Percentiles rank a stretch among this genome's conserved stretches.
These are phyloP conservation scores for Pagetopsis macropterus DNA, from an alignment of 2,797 vertebrate species.

Conservation along the genomic window DNA sequence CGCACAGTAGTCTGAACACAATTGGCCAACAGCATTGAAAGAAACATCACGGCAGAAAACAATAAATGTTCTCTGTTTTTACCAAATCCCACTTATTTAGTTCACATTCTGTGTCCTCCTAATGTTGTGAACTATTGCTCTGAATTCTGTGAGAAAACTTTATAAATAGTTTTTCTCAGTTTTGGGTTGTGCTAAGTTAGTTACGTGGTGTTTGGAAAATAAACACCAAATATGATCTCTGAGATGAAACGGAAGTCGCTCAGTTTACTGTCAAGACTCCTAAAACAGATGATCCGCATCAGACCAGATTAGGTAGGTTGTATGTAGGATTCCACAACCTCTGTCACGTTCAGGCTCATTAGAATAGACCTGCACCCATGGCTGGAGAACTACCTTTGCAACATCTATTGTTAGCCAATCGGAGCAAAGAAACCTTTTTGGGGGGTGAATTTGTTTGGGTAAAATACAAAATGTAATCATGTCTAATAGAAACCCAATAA, in stretches of 20 bases:
- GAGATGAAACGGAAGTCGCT: background rate
- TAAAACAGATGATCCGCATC: background rate
- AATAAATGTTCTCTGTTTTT: background rate
- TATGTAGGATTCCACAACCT: too few relatives aligned
- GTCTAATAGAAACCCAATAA: too few relatives aligned
- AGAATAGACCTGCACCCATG: too few relatives aligned
- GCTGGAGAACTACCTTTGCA: too few relatives aligned
- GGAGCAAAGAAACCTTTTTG: too few relatives aligned
- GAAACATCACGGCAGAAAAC: constrained; percentile 14
- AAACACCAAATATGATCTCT: background rate
- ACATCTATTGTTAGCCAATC: too few relatives aligned
- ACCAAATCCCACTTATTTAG: background rate
- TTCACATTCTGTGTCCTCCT: background rate
- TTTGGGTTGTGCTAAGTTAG: background rate
- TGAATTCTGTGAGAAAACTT: background rate
- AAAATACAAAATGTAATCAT: too few relatives aligned
- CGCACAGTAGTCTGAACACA: constrained; percentile 41
- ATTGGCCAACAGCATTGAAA: constrained; percentile 18
- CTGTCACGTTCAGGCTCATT: too few relatives aligned
- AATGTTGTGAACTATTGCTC: background rate
- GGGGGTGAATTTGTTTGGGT: too few relatives aligned
- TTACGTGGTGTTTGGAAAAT: background rate
- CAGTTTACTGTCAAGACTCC: background rate
- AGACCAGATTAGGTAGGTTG: constrained; percentile 27
- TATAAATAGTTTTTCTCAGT: background rate